Percentiles rank a stretch among this genome's conserved stretches.
Conservation (phyloP, 92 coral and sea anemone species). For the Bergia sp. region DNA sequence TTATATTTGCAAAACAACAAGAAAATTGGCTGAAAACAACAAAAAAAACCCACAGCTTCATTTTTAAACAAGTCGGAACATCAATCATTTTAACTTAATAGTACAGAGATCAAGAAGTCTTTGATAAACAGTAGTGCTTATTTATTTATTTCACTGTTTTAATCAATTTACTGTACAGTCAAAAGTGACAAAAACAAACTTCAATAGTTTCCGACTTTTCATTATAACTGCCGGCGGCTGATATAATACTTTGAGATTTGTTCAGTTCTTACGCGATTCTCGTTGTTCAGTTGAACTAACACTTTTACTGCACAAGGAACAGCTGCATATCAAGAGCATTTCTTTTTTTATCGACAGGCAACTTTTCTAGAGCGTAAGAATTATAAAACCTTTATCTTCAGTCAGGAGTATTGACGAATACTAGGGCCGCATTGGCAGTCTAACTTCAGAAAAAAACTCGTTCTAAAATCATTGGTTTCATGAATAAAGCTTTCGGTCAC, state of each 20-base stretch:
- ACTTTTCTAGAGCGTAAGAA: too few species aligned
- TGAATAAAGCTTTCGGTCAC: background rate
- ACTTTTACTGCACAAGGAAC: too few species aligned
- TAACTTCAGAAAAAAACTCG: background rate
- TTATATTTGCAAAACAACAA: background rate
- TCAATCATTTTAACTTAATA: background rate
- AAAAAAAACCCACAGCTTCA: background rate
- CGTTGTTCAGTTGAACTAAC: too few species aligned
- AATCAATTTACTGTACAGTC: background rate
- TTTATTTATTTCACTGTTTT: background rate
- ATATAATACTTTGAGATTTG: too few species aligned
- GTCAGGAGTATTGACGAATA: too few species aligned
- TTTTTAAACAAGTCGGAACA: conserved; percentile 7
- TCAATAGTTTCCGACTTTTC: background rate
- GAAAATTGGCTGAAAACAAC: conserved; percentile 7
- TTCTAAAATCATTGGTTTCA: too few species aligned
- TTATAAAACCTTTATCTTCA: too few species aligned
- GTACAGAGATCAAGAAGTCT: background rate
- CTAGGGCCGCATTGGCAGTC: background rate
- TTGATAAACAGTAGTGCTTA: background rate
- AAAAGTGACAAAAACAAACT: background rate
- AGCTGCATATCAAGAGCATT: too few species aligned
- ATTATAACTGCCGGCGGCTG: background rate
- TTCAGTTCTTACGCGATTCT: too few species aligned
- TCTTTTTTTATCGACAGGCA: too few species aligned